phyloP scores from a whole-genome alignment of 2,888 invertebrate genomes.

The Synanthedon myopaeformis region DNA sequence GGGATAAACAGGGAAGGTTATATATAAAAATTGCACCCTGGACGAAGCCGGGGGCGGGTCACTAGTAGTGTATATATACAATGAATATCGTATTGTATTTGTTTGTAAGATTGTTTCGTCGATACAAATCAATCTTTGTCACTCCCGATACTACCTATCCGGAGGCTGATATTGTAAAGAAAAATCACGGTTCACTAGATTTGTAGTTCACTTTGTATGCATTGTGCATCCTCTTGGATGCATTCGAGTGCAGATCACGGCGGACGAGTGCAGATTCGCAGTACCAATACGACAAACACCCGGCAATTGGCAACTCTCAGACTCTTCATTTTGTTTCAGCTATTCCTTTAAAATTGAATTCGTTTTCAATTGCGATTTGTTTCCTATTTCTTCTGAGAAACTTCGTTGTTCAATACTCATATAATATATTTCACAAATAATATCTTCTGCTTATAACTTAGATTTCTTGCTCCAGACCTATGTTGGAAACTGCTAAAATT shows the following conservation, averaged over 20 bases:
- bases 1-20: too few relatives aligned
- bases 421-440: too few relatives aligned
- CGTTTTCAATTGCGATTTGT: background rate
- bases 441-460: too few relatives aligned
- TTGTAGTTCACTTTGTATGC: conserved; percentile 46
- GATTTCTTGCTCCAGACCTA: too few relatives aligned
- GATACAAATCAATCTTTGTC: conserved; percentile 34
- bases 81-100: background rate
- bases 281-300: conserved; percentile 51
- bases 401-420: background rate
- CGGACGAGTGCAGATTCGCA: conserved; percentile 17
- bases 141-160: conserved; percentile 7
- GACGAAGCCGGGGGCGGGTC: too few relatives aligned
- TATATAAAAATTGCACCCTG: too few relatives aligned
- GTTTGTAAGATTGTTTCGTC: conserved; percentile 6
- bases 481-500: too few relatives aligned
- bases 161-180: conserved; percentile 15
- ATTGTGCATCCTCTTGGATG: conserved; percentile 30
- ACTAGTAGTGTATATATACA: too few relatives aligned
- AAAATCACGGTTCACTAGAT: conserved; percentile 46
- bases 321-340: conserved; percentile 34
- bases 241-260: conserved; percentile 5
- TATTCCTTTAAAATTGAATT: conserved; percentile 24
- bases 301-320: conserved; percentile 39
- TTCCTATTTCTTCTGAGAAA: background rate